Evolutionary conservation across 1,140 invertebrate genomes (phyloP).

Genomic region (Meloidogyne exigua): DNA sequence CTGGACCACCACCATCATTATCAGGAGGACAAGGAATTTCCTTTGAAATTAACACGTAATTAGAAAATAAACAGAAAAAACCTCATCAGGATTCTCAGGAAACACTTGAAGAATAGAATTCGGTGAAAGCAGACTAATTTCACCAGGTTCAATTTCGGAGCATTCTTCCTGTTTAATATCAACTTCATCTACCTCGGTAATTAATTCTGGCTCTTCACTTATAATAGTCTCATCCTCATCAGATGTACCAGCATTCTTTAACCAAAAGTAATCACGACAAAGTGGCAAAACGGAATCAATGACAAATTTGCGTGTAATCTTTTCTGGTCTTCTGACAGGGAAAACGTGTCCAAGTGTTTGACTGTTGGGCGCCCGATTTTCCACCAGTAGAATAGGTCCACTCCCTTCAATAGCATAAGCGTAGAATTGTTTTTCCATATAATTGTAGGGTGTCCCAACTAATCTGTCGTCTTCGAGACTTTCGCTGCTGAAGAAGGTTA

Average conservation of each 20-base stretch:
- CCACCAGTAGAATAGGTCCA: conserved; percentile 23
- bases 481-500: conserved; percentile 9
- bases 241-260: background rate
- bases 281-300: background rate
- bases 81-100: conserved; percentile 8
- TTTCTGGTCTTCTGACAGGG: background rate
- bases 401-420: conserved; percentile 27
- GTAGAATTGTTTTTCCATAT: conserved; percentile 12
- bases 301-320: background rate
- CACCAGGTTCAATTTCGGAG: background rate
- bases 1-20: background rate
- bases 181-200: background rate
- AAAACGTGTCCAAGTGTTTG: background rate
- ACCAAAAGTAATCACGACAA: conserved; percentile 3
- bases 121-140: background rate
- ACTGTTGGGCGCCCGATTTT: background rate
- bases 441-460: background rate
- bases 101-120: background rate
- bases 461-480: conserved; percentile 24
- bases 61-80: background rate
- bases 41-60: background rate
- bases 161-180: background rate
- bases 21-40: background rate
- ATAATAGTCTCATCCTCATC: background rate
- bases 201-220: background rate